phyloP scores from a whole-genome alignment of 2,797 vertebrate genomes.

The Falco berigora region DNA sequence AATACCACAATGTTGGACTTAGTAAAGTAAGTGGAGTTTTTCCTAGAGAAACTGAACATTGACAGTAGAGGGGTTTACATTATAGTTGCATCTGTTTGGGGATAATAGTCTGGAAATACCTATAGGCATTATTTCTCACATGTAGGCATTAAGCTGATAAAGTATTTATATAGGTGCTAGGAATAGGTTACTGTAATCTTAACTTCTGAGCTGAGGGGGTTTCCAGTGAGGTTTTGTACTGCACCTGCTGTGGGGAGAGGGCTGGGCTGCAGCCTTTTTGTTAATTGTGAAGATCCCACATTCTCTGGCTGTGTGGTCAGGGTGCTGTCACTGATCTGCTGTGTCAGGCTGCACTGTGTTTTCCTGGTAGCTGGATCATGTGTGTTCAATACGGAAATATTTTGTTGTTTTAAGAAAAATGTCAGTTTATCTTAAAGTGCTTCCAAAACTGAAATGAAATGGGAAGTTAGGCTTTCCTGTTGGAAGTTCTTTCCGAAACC shows the following conservation, averaged over 20 bases:
- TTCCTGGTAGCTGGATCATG: not conserved
- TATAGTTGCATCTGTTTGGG: not conserved
- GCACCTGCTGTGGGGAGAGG: fast-evolving
- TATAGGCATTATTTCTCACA: not conserved
- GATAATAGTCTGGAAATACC: not conserved
- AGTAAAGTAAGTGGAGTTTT: conserved; percentile 85
- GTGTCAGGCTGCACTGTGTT: not conserved
- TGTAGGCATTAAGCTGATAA: not conserved
- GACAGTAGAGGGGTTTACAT: not conserved
- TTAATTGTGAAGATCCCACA: not conserved
- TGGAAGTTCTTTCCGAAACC: not conserved
- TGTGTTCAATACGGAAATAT: not conserved
- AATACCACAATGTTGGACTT: conserved; percentile 97
- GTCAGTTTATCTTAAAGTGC: not conserved
- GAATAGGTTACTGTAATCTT: not conserved
- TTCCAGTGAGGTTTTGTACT: not conserved
- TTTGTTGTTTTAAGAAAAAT: not conserved
- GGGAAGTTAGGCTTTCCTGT: not conserved
- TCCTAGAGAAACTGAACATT: not conserved
- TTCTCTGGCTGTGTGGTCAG: not conserved
- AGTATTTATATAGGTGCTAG: not conserved
- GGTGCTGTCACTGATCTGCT: not conserved
- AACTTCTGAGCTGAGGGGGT: not conserved
- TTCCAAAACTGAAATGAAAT: not conserved
- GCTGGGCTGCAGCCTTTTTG: fast-evolving